phyloP scores from a whole-genome alignment of 35 echinoderm and acorn worm genomes.

The Heliocidaris erythrogramma region DNA sequence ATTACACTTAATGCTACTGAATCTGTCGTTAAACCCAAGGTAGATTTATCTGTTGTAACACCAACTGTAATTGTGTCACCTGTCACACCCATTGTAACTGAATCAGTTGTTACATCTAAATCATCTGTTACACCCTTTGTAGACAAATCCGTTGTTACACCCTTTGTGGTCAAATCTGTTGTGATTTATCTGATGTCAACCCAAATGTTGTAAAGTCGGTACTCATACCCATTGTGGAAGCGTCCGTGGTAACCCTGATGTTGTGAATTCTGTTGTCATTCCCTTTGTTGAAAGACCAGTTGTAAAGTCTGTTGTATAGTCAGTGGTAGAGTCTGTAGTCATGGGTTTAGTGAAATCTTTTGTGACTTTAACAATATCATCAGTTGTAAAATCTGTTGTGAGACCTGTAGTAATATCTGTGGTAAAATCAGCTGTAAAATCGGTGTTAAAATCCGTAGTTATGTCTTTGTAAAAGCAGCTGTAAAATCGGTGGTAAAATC shows the following conservation, averaged over 20 bases:
- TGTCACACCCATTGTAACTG: neutral
- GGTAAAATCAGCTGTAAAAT: neutral
- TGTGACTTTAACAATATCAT: neutral
- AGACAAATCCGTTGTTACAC: neutral
- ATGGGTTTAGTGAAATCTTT: neutral
- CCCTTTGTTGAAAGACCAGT: neutral
- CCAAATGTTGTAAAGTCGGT: neutral
- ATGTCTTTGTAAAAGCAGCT: neutral
- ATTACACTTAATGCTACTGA: neutral
- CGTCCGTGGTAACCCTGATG: neutral
- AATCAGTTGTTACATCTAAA: neutral
- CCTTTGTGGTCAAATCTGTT: neutral
- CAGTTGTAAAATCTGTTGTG: neutral
- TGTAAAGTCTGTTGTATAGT: neutral
- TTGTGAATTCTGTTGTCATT: conserved; percentile 1
- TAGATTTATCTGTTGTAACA: neutral
- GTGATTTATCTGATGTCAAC: neutral
- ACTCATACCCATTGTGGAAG: neutral
- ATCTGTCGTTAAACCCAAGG: neutral
- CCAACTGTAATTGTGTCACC: neutral
- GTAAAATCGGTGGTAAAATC: neutral
- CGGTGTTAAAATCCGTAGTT: neutral
- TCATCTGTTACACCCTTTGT: neutral
- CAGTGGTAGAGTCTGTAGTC: neutral
- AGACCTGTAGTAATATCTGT: neutral